A percentile compares a stretch with the other conserved stretches of the same genome.
Evolutionary conservation across 2,113 vertebrate genomes (phyloP).

Genomic region (Heptranchias perlo): DNA sequence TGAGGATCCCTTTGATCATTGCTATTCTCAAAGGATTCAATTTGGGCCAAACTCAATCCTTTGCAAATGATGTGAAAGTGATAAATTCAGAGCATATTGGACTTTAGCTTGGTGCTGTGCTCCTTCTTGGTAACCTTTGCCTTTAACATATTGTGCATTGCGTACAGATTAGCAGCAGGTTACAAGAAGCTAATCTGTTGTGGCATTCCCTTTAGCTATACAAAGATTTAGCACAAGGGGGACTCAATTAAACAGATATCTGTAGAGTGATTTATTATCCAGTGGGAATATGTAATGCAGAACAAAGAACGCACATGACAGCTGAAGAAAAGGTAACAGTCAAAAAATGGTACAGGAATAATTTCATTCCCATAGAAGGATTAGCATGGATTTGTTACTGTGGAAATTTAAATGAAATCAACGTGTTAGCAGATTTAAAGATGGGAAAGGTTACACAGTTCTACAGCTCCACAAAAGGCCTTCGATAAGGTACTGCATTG

Average conservation of each 20-base stretch:
- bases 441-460: neutral
- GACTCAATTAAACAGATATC: slow-evolving; percentile 24
- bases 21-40: neutral
- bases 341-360: neutral
- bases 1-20: neutral
- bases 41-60: no score
- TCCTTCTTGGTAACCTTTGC: neutral
- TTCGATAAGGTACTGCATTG: no score
- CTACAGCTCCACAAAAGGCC: no score
- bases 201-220: neutral
- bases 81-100: slow-evolving; percentile 7
- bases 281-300: neutral
- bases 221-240: neutral
- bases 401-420: slow-evolving; percentile 14
- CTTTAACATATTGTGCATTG: neutral
- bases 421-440: neutral
- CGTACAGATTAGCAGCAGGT: neutral
- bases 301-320: neutral
- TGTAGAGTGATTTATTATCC: neutral
- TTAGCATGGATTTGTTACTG: neutral
- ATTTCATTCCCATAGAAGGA: neutral
- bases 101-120: neutral
- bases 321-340: neutral
- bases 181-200: slow-evolving; percentile 24
- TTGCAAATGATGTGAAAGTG: neutral